Base-by-base conservation (phyloP, 2,888 invertebrate genomes). In the Andrena flavipes region DNA sequence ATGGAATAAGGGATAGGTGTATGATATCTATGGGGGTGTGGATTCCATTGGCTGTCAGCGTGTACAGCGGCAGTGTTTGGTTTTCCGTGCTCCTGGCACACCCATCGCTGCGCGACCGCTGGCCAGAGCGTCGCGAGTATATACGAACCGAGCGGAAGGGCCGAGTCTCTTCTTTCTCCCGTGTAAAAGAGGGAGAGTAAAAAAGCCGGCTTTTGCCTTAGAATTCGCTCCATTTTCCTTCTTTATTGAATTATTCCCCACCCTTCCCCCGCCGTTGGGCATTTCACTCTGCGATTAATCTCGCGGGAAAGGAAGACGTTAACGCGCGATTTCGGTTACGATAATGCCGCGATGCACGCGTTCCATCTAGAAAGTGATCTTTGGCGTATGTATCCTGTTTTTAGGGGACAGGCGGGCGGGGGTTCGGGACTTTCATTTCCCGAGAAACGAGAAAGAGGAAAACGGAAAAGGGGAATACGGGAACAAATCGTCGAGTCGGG, bases 81-180 rank as follows among this genome's bases (percentile, higher is more conserved):
- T 72, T 75, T 80, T 80, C 77, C 69, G 73, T 83, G 75, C 71
- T 69, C 74, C 69, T 80, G 87, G 87, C 85, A 87, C 87, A 87
- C 87, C 86, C 82, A 86, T 84, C 64, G 75, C 76, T 64, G 80
- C 62, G 76, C 76, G 80, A 76, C 63, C 69, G 77, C 74, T 79
- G 73, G 30, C 59, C 71, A 76, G 80, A 76, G 84, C 71, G 78
- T 60, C 56, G 56, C 56, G 76, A 72, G 76, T 70, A 68, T 26
- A 67, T 76, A 42, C 74, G 63, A 33, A 67, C 35, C 70, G 81
- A 70, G 81, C 82, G 74, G 70, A 84, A 63, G 83, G 80, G 71
- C 51, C 67, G 81, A 80, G 80, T 56, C 70, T 71, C 64, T 49
- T 35, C 33, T 30, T 51, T 23, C 51, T 56, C 56, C 16, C n/a